Evolutionary conservation across 1,140 invertebrate species (phyloP).

Genomic region (Drosophila mauritiana): DNA sequence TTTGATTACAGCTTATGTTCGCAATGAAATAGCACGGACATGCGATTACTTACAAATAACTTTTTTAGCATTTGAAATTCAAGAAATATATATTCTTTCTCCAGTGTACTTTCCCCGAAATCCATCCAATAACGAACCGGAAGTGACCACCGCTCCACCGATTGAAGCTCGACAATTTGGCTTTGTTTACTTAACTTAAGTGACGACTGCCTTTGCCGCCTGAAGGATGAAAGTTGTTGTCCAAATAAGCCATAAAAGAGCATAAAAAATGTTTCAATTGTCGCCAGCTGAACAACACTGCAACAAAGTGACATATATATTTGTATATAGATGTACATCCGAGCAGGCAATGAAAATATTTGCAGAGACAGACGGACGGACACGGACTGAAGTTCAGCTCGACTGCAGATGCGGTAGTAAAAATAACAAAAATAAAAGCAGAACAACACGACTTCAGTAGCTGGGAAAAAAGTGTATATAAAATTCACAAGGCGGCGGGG

Average conservation of each 20-base stretch:
- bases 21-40: no score
- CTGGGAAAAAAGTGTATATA: slow-evolving; percentile 49
- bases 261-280: slow-evolving; percentile 81
- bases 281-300: slow-evolving; percentile 60
- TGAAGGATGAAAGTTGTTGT: slow-evolving; percentile 13
- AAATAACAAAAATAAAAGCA: slow-evolving; percentile 49
- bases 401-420: slow-evolving; percentile 66
- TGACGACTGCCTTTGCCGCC: slow-evolving; percentile 48
- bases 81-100: no score
- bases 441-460: slow-evolving; percentile 27
- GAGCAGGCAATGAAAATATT: slow-evolving; percentile 63
- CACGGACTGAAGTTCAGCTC: slow-evolving; percentile 46
- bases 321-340: slow-evolving; percentile 43
- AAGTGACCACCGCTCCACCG: slow-evolving; percentile 32
- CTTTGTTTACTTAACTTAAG: slow-evolving; percentile 75
- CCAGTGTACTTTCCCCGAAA: background rate
- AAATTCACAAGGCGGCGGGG: slow-evolving; percentile 64
- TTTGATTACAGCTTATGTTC: no score
- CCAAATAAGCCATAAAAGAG: slow-evolving; percentile 78
- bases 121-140: slow-evolving; percentile 20
- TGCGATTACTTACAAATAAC: no score
- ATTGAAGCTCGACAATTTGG: slow-evolving; percentile 33
- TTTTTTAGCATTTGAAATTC: no score
- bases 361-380: slow-evolving; percentile 44
- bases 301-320: slow-evolving; percentile 50